phyloP scores from a whole-genome alignment of 2,113 vertebrate genomes.

The rat (Rattus norvegicus) region GRCr8 NC_086032.1:79670001-79670500 shows the following conservation, averaged over 20 bases:
- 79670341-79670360: slow-evolving; percentile 72
- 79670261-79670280: neutral
- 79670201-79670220: neutral
- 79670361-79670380: slow-evolving; percentile 67
- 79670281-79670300: neutral
- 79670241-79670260: neutral
- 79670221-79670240: neutral
- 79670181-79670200: neutral
- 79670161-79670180: neutral
- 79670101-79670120: accelerated
- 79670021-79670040: neutral
- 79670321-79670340: slow-evolving; percentile 35
- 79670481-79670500: neutral
- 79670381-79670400: slow-evolving; percentile 32
- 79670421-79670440: neutral
- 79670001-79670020: neutral
- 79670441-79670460: neutral
- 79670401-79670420: slow-evolving; percentile 58
- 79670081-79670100: neutral
- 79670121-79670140: accelerated
- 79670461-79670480: neutral
- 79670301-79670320: neutral
- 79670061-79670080: neutral
- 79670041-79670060: neutral
- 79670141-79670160: neutral